Evolutionary conservation across 1,140 invertebrate genomes (phyloP).

Genomic region (Drosophila simulans): DNA sequence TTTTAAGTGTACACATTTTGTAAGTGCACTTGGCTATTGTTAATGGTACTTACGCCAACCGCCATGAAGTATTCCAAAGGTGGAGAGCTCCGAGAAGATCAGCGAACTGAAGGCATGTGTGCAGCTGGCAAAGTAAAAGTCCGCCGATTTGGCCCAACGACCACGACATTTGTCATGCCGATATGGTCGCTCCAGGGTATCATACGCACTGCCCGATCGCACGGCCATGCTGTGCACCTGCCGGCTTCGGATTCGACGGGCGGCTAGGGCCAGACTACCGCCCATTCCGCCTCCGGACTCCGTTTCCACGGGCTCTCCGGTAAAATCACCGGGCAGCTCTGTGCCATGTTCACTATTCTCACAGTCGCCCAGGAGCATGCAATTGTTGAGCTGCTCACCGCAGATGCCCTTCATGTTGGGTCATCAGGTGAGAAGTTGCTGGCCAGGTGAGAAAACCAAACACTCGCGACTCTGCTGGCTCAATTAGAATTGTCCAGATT

Average conservation of each 20-base stretch:
- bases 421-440: constrained; percentile 1
- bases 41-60: constrained; percentile 74
- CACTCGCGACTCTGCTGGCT: constrained; percentile 17
- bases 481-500: constrained; percentile 16
- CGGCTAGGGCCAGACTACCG: constrained; percentile 20
- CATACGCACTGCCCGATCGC: constrained; percentile 71
- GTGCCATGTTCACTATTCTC: constrained; percentile 40
- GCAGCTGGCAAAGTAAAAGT: constrained; percentile 80
- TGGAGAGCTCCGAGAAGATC: constrained; percentile 70
- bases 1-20: background rate
- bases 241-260: constrained; percentile 32
- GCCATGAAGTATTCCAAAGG: constrained; percentile 60
- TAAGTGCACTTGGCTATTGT: background rate
- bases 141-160: constrained; percentile 71
- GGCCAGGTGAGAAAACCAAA: constrained; percentile 9
- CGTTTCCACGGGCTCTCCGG: background rate
- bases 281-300: constrained; percentile 7
- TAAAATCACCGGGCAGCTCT: constrained; percentile 1
- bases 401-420: constrained; percentile 74
- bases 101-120: constrained; percentile 72
- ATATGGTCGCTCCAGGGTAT: constrained; percentile 76
- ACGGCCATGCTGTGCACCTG: constrained; percentile 69
- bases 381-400: constrained; percentile 73
- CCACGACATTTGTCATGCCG: constrained; percentile 73
- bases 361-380: constrained; percentile 56